Evolutionary conservation across 1,140 invertebrate species (phyloP), one percentile per base, ranked within the genome.

Genomic region (Marisa cornuarietis): DNA sequence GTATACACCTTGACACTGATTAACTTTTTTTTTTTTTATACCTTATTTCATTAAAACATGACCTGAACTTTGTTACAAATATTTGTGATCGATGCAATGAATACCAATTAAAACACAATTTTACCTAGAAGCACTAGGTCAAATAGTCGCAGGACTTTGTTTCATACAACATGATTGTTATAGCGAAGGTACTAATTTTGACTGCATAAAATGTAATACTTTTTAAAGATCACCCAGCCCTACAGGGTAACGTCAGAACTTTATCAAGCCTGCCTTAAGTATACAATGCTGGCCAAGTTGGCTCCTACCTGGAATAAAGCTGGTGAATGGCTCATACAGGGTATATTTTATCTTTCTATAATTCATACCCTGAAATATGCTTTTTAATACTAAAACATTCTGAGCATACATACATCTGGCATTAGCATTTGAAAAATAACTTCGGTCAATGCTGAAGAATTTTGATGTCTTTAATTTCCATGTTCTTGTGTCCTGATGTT

Each of bases 271-370:
- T 88, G 87, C 82, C 71, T 87, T 26, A 82, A 72, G 31, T 88
- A 88, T 79, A 87, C 86, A 52, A 8, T 87, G 8, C 51, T 82
- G 11, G 87, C 87, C 14, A 87, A 80, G 72, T 75, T 88, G 20
- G 87, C 86, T n/a, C 87, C 87, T 76, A 66, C 71, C 13, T 88
- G 87, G 87, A 88, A 88, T 75, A 88, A 86, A 84, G 83, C 83
- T 61, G 86, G 85, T 24, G 79, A 85, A 42, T 87, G 84, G 84
- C 78, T 86, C 5, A 78, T 88, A n/a, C 85, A 88, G 81, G 87
- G 87, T 87, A 81, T 71, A 51, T 0, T 61, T 54, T 22, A 24
- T n/a, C n/a, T 22, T 71, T 42, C 22, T 9, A 24, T 74, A 10
- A 9, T 20, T 14, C 31, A 9, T n/a, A 49, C 3, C 16, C 6